Evolutionary conservation across 2,888 invertebrate genomes (phyloP).

Genomic region (Rutpela maculata): DNA sequence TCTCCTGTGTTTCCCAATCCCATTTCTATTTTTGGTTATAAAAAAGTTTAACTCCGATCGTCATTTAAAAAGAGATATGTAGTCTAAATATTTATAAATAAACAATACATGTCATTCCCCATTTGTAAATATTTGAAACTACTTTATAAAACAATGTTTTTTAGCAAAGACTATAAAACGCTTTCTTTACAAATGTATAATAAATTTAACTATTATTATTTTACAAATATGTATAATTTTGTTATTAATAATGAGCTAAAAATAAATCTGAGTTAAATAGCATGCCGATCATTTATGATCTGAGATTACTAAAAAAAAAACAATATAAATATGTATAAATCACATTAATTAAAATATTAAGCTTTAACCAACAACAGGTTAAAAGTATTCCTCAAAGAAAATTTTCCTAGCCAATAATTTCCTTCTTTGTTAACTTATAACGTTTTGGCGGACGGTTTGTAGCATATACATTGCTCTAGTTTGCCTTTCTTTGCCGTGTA

Average conservation of each 20-base stretch:
- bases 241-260: background rate
- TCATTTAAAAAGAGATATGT: background rate
- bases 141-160: background rate
- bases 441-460: too few relatives aligned
- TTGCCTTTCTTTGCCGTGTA: too few relatives aligned
- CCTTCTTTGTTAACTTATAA: too few relatives aligned
- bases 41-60: too few relatives aligned
- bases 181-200: background rate
- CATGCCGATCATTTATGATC: background rate
- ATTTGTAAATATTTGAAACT: background rate
- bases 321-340: background rate
- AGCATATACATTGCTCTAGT: too few relatives aligned
- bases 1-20: too few relatives aligned
- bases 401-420: too few relatives aligned
- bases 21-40: too few relatives aligned
- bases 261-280: background rate
- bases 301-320: background rate
- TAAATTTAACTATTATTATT: slow-evolving; percentile 16
- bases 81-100: background rate
- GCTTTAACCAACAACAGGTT: too few relatives aligned
- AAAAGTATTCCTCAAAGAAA: too few relatives aligned
- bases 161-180: background rate
- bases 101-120: background rate
- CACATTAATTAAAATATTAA: background rate
- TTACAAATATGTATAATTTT: slow-evolving; percentile 15